Base-by-base conservation (phyloP, 1,140 invertebrate species). In the Diabrotica virgifera region DNA sequence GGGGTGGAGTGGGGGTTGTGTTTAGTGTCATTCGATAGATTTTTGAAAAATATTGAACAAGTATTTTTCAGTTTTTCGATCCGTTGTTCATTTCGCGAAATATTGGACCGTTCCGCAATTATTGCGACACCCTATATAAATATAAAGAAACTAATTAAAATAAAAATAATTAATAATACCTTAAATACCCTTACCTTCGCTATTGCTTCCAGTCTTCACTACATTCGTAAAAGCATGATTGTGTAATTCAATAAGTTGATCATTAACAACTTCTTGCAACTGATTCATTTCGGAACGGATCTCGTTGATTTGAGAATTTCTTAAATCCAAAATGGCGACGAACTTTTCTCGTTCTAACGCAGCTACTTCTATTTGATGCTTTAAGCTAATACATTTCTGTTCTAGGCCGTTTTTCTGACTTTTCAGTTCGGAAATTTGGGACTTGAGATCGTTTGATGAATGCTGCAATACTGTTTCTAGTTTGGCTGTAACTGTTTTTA, bases 271-370 rank as follows among this genome's bases (percentile, higher is more conserved):
- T 12, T 77, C 70, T 68, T 78, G 77, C 52, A 79, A 61, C 52
- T 75, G 69, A 7, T 64, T 68, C 73, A 78, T 77, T 70, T 79
- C 77, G n/a, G 67, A 62, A 37, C 72, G 64, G 40, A 79, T 76
- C 56, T 79, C 77, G 54, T 71, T 74, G 35, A 79, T 74, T 65
- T 79, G 76, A 24, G 60, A 52, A 66, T 79, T 73, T 52, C 76
- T 62, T 7, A 74, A 69, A 35, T 65, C 67, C 37, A 79, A 65
- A 11, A 79, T 72, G 8, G 74, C 73, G 35, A 73, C 56, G 50
- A 71, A 74, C 59, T 79, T 79, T 38, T 79, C 76, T 54, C 70
- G 75, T 62, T 79, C 77, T 55, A 77, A 70, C 24, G 71, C 69
- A n/a, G 63, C 53, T 13, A 78, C 24, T 10, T 66, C 67, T 40